A percentile compares a stretch with the other conserved stretches of the same genome.
phyloP scores from a whole-genome alignment of 2,888 invertebrate species.

The Ceraclea dissimilis region DNA sequence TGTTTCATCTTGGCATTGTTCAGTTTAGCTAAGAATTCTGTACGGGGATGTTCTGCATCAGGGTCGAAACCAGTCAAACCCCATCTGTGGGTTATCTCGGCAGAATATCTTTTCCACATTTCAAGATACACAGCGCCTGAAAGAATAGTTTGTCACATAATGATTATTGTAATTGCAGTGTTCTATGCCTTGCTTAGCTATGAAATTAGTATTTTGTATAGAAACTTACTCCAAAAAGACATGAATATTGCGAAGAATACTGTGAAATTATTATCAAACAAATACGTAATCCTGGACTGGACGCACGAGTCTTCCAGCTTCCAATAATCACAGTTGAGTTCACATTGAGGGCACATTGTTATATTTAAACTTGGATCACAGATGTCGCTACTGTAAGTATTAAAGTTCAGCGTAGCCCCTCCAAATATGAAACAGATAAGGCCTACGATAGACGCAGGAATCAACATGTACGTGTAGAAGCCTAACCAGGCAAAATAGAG shows the following conservation, averaged over 20 bases:
- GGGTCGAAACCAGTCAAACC: constrained; percentile 88
- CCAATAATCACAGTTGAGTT: constrained; percentile 68
- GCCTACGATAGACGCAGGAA: constrained; percentile 63
- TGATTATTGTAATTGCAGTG: no score
- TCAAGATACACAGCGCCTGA: constrained; percentile 84
- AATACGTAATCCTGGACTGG: constrained; percentile 63
- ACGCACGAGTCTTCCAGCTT: constrained; percentile 60
- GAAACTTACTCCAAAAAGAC: constrained; percentile 64
- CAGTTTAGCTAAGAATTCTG: constrained; percentile 78
- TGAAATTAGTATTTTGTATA: no score
- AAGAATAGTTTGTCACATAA: no score
- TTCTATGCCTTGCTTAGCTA: no score
- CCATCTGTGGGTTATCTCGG: constrained; percentile 94
- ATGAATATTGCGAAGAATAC: constrained; percentile 72
- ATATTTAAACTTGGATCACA: constrained; percentile 46
- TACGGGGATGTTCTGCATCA: constrained; percentile 87
- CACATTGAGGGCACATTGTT: constrained; percentile 77
- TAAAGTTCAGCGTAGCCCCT: constrained; percentile 39
- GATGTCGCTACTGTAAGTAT: constrained; percentile 49
- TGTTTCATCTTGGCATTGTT: constrained; percentile 61
- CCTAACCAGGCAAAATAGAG: constrained; percentile 82
- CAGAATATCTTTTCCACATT: constrained; percentile 92
- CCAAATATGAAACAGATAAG: constrained; percentile 59
- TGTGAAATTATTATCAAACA: constrained; percentile 76
- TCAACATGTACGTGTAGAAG: constrained; percentile 77